phyloP scores from a whole-genome alignment of 2,888 invertebrate species.

The Orgyia antiqua region DNA sequence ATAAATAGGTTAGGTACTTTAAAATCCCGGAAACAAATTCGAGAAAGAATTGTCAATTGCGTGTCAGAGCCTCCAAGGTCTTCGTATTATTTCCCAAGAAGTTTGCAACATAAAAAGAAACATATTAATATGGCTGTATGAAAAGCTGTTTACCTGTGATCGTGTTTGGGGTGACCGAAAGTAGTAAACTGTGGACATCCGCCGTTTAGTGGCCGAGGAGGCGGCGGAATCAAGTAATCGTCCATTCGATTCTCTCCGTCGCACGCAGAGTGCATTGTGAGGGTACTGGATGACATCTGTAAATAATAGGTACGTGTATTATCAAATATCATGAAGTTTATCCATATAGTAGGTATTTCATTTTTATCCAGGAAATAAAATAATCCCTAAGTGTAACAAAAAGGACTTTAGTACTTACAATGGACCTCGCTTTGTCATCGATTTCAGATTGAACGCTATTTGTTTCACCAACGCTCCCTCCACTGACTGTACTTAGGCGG shows the following conservation, averaged over 20 bases:
- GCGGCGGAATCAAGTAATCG: slow-evolving; percentile 80
- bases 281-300: slow-evolving; percentile 64
- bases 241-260: slow-evolving; percentile 68
- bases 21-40: too few species aligned
- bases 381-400: too few species aligned
- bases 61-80: too few species aligned
- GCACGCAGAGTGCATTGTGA: slow-evolving; percentile 66
- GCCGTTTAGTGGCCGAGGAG: slow-evolving; percentile 76
- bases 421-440: slow-evolving; percentile 82
- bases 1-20: too few species aligned
- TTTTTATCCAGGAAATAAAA: too few species aligned
- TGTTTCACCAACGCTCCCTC: slow-evolving; percentile 86
- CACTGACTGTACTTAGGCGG: slow-evolving; percentile 88
- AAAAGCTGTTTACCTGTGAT: slow-evolving; percentile 43
- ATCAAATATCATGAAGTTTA: too few species aligned
- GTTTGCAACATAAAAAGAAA: too few species aligned
- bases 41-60: too few species aligned
- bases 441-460: slow-evolving; percentile 92
- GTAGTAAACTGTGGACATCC: slow-evolving; percentile 66
- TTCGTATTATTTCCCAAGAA: too few species aligned
- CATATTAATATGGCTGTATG: too few species aligned
- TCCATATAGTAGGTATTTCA: too few species aligned
- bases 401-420: slow-evolving; percentile 54
- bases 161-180: slow-evolving; percentile 67
- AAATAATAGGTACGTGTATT: too few species aligned